Evolutionary conservation across 2,113 vertebrate genomes (phyloP).

Genomic region (Coryphaenoides rupestris): DNA sequence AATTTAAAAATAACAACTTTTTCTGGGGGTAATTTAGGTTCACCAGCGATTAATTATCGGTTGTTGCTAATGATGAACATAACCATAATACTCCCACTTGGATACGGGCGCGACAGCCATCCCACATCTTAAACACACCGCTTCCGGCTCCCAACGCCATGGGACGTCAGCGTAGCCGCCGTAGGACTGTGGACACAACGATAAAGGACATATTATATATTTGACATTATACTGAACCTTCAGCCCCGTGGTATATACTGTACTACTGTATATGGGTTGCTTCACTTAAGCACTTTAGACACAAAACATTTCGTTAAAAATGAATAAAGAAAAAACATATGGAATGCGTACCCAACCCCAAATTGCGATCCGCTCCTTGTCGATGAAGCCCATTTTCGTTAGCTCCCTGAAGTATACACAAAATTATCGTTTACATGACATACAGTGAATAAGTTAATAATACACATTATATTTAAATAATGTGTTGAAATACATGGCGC

Average conservation of each 20-base stretch:
- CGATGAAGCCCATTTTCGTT: slow-evolving; percentile 84
- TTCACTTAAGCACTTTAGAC: background rate
- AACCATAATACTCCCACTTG: slow-evolving; percentile 96
- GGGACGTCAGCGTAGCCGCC: slow-evolving; percentile 95
- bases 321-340: background rate
- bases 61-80: slow-evolving; percentile 56
- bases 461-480: background rate
- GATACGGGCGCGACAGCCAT: slow-evolving; percentile 95
- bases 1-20: no score
- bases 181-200: slow-evolving; percentile 83
- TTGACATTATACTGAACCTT: no score
- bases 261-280: no score
- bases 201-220: background rate
- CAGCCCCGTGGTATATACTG: no score
- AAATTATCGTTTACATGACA: background rate
- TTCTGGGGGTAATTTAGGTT: no score
- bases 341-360: slow-evolving; percentile 94
- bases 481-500: no score
- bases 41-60: no score
- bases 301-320: background rate
- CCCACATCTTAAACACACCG: slow-evolving; percentile 91
- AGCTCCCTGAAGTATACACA: slow-evolving; percentile 77
- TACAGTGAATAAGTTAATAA: background rate
- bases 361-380: slow-evolving; percentile 84
- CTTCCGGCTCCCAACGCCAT: slow-evolving; percentile 93